Evolutionary conservation across 2,113 vertebrate species (phyloP).

Genomic region (Geothlypis trichas): DNA sequence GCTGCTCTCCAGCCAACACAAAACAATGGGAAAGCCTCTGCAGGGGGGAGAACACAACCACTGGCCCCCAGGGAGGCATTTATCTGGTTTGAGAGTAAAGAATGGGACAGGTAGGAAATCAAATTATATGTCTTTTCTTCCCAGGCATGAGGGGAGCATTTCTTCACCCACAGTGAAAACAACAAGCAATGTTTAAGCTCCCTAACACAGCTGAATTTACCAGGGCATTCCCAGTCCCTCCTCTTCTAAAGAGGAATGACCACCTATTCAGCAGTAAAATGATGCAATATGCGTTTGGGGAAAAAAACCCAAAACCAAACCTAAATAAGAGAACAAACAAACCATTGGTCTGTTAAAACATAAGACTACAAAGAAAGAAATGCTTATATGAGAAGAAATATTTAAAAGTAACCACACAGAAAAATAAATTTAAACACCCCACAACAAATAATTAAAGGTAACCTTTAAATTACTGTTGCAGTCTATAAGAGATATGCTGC

Average conservation of each 20-base stretch:
- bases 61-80: background rate
- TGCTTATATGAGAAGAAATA: background rate
- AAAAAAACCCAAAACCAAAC: background rate
- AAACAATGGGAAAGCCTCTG: background rate
- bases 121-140: background rate
- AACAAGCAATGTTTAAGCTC: background rate
- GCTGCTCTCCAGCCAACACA: no score
- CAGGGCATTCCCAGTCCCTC: background rate
- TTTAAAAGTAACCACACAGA: background rate
- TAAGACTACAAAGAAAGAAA: background rate
- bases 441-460: slow-evolving; percentile 9
- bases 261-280: background rate
- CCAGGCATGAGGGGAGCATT: background rate
- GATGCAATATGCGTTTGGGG: background rate
- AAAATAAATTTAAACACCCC: background rate
- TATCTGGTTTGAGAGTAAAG: background rate
- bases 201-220: background rate
- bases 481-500: background rate
- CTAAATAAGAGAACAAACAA: background rate
- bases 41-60: background rate
- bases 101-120: background rate
- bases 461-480: background rate
- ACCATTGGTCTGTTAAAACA: background rate
- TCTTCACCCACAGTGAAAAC: background rate
- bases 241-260: background rate